These are phyloP conservation scores for Perognathus longimembris DNA, from an alignment of 2,113 vertebrate species.

Conservation along the genomic window DNA sequence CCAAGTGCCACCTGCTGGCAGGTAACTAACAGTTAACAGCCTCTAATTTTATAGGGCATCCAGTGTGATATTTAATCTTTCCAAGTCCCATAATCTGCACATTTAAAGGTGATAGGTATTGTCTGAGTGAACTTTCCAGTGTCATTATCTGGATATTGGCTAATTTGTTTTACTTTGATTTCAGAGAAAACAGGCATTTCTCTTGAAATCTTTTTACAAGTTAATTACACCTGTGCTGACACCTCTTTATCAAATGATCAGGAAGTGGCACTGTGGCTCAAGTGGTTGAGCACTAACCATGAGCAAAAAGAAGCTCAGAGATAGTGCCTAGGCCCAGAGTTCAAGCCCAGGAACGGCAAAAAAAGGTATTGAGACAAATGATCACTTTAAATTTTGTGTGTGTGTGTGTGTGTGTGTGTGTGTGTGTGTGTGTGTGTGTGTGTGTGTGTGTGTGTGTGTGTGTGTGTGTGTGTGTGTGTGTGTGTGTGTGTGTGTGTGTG, in stretches of 20 bases:
- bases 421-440: too few relatives aligned
- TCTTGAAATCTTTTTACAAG: background rate
- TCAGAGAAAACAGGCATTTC: background rate
- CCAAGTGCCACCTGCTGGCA: background rate
- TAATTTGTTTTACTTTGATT: background rate
- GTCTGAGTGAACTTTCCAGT: background rate
- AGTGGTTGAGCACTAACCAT: too few relatives aligned
- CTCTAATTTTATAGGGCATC: background rate
- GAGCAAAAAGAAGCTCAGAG: too few relatives aligned
- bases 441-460: too few relatives aligned
- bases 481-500: too few relatives aligned
- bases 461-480: too few relatives aligned
- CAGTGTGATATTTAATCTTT: background rate
- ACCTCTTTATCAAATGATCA: background rate
- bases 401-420: too few relatives aligned
- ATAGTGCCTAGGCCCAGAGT: too few relatives aligned
- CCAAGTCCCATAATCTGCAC: background rate
- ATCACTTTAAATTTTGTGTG: too few relatives aligned
- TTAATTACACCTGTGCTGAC: background rate
- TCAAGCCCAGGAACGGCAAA: too few relatives aligned
- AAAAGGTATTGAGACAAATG: too few relatives aligned
- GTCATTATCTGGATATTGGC: background rate
- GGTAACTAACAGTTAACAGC: background rate
- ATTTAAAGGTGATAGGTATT: background rate
- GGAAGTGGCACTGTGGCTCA: too few relatives aligned